phyloP scores from a whole-genome alignment of 1,140 invertebrate species.

The Pseudomyrmex flavicornis region DNA sequence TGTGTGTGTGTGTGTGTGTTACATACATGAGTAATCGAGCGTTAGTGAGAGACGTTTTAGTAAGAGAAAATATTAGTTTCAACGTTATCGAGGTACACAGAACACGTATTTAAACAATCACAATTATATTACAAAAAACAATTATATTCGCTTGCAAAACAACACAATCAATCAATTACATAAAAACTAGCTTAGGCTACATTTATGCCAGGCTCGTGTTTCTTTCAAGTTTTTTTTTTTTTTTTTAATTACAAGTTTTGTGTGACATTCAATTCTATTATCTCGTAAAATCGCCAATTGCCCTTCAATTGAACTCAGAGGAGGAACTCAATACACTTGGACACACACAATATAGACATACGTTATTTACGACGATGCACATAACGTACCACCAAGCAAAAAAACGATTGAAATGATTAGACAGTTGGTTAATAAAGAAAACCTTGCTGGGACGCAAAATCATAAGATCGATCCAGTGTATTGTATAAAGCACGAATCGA shows the following conservation, averaged over 20 bases:
- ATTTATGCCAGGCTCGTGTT: too few species aligned
- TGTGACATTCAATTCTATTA: too few species aligned
- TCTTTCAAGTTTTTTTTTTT: too few species aligned
- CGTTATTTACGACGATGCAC: too few species aligned
- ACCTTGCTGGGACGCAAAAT: background rate
- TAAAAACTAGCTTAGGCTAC: background rate
- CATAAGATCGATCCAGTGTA: background rate
- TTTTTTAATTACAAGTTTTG: too few species aligned
- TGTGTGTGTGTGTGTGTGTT: background rate
- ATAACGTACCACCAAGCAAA: too few species aligned
- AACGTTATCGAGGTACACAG: background rate
- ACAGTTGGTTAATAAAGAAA: conserved; percentile 7
- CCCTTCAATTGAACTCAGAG: too few species aligned
- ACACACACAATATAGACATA: too few species aligned
- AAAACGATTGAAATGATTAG: background rate
- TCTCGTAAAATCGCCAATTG: too few species aligned
- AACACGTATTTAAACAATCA: conserved; percentile 2
- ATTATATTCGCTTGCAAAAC: background rate
- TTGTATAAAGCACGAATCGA: background rate
- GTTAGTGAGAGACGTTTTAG: background rate
- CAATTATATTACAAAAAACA: background rate
- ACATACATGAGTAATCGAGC: background rate
- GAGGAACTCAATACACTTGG: too few species aligned
- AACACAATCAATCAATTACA: background rate
- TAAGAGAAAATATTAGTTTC: background rate